Evolutionary conservation across 1,140 invertebrate species (phyloP).

Genomic region (Caenorhabditis inopinata): DNA sequence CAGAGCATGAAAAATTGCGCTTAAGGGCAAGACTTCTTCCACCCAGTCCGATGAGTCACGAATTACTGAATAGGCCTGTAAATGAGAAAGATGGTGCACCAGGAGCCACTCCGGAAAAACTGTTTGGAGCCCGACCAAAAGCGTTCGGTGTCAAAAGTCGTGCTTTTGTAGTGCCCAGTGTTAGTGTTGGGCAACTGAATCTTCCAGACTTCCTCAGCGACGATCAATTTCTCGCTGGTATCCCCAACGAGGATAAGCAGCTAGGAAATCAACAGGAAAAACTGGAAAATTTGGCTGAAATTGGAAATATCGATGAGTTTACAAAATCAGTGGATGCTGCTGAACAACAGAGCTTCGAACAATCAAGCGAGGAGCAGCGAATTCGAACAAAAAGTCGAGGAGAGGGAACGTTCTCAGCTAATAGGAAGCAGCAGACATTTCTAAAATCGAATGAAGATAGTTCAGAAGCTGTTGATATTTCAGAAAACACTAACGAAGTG

Average conservation of each 20-base stretch:
- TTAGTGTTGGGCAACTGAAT: background rate
- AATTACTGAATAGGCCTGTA: background rate
- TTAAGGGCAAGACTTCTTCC: background rate
- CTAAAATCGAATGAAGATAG: too few species aligned
- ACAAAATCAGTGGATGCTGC: background rate
- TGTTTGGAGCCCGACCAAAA: background rate
- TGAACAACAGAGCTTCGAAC: background rate
- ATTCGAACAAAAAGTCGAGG: background rate
- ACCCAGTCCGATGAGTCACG: background rate
- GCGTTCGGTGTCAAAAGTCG: background rate
- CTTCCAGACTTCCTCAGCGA: background rate
- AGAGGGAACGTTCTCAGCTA: background rate
- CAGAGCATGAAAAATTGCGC: conserved; percentile 12
- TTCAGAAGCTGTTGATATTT: background rate
- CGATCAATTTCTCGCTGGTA: background rate
- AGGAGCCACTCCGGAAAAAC: conserved; percentile 18
- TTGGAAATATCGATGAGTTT: background rate
- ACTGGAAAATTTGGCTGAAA: conserved; percentile 2
- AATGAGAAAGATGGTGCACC: conserved; percentile 31
- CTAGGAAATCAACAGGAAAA: background rate
- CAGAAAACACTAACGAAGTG: background rate
- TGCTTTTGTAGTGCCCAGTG: background rate
- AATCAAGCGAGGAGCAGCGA: background rate
- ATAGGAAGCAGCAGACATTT: too few species aligned
- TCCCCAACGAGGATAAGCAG: background rate